Conservation (phyloP, 2,113 vertebrate species). For the Hippocampus zosterae region DNA sequence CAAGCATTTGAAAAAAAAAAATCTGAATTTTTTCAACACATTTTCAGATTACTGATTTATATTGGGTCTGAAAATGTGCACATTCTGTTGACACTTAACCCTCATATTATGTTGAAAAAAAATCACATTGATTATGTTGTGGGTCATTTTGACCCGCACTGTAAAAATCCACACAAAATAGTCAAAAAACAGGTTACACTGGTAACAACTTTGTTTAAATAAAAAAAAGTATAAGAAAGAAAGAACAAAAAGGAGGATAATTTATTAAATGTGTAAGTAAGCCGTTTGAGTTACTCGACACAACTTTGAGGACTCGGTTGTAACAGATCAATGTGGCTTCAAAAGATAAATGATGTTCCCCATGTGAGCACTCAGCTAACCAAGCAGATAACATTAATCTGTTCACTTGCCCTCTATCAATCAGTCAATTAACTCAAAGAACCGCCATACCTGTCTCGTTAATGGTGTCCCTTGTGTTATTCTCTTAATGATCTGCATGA, state of each 20-base stretch:
- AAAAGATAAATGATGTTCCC: constrained; percentile 43
- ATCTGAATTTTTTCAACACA: background rate
- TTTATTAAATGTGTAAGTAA: constrained; percentile 7
- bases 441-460: constrained; percentile 61
- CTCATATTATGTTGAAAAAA: too few relatives aligned
- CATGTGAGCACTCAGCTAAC: constrained; percentile 30
- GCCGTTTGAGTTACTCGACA: constrained; percentile 15
- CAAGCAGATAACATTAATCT: constrained; percentile 51
- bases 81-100: constrained; percentile 19
- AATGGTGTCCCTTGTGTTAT: constrained; percentile 62
- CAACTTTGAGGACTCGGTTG: constrained; percentile 19
- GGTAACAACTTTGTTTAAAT: too few relatives aligned
- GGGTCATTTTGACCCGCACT: too few relatives aligned
- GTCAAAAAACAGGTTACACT: too few relatives aligned
- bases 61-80: background rate
- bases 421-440: constrained; percentile 63
- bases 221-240: too few relatives aligned
- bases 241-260: constrained; percentile 12
- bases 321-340: constrained; percentile 29
- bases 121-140: too few relatives aligned
- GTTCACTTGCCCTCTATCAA: constrained; percentile 52
- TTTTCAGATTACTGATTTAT: background rate
- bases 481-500: constrained; percentile 63
- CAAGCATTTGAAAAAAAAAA: background rate
- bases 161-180: too few relatives aligned